phyloP scores from a whole-genome alignment of 2,113 vertebrate genomes.

The Hemiprocne comata region DNA sequence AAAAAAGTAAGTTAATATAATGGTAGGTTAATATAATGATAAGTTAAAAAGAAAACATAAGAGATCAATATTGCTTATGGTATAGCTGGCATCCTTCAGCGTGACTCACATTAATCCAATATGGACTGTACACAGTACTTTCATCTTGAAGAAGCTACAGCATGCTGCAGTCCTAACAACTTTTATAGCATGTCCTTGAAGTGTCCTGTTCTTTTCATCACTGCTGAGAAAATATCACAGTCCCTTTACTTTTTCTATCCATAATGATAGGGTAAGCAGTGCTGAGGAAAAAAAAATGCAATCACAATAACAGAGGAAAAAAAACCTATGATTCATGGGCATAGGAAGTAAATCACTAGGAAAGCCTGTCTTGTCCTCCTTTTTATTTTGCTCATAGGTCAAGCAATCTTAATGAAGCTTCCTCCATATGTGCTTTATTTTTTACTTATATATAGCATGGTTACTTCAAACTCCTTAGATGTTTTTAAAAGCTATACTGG shows the following conservation, averaged over 20 bases:
- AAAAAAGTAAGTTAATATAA: too few species aligned
- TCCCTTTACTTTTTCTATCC: slow-evolving; percentile 39
- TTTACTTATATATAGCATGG: not conserved
- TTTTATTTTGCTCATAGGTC: slow-evolving; percentile 32
- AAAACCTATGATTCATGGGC: slow-evolving; percentile 29
- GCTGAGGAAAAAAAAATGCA: slow-evolving; percentile 34
- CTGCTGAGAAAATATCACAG: slow-evolving; percentile 29
- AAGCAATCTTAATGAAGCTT: slow-evolving; percentile 50
- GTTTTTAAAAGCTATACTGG: not conserved
- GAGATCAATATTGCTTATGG: not conserved
- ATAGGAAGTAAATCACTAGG: slow-evolving; percentile 36
- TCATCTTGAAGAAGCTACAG: slow-evolving; percentile 1
- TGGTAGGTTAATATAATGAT: not conserved
- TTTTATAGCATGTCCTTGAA: slow-evolving; percentile 32
- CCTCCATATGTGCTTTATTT: not conserved
- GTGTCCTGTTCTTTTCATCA: slow-evolving; percentile 17
- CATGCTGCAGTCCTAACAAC: slow-evolving; percentile 34
- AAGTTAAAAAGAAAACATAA: not conserved
- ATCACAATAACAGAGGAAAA: slow-evolving; percentile 39
- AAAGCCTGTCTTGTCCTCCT: slow-evolving; percentile 31
- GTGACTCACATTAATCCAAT: slow-evolving; percentile 15
- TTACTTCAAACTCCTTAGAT: slow-evolving; percentile 20
- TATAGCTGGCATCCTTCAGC: slow-evolving; percentile 20
- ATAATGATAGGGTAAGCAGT: slow-evolving; percentile 41
- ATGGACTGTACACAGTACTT: not conserved